phyloP scores from a whole-genome alignment of 2,888 invertebrate genomes.

The Conchocele bisecta region DNA sequence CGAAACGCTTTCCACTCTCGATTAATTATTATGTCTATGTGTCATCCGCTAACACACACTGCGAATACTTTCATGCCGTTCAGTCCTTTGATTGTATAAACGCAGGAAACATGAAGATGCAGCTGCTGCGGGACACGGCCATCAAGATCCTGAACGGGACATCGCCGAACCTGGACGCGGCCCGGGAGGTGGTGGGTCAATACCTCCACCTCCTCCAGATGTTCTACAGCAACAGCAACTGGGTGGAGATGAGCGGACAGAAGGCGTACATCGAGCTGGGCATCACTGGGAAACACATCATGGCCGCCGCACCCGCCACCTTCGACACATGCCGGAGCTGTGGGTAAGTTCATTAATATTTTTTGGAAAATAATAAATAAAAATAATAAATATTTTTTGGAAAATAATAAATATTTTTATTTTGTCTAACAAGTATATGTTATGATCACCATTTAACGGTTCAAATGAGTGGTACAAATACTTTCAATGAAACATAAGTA shows the following conservation, averaged over 20 bases:
- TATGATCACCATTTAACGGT: no score
- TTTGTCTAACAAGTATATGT: no score
- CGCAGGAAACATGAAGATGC: conserved; percentile 52
- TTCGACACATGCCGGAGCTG: conserved; percentile 64
- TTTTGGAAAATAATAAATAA: not conserved
- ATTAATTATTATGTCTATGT: no score
- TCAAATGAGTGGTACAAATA: no score
- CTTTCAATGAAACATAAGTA: no score
- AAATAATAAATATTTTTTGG: no score
- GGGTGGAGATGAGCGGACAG: conserved; percentile 61
- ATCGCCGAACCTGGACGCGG: conserved; percentile 56
- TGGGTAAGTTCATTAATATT: conserved; percentile 62
- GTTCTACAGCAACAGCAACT: conserved; percentile 74
- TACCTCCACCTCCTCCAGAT: conserved; percentile 68
- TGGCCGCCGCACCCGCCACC: conserved; percentile 52
- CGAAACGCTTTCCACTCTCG: no score
- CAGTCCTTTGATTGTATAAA: not conserved
- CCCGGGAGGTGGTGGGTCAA: conserved; percentile 65
- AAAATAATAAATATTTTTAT: no score
- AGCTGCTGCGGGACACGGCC: conserved; percentile 47
- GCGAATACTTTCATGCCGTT: no score
- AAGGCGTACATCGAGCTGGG: conserved; percentile 61
- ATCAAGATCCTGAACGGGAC: conserved; percentile 52
- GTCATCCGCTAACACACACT: no score
- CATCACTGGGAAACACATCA: conserved; percentile 53